Conservation (phyloP, 2,797 vertebrate genomes). For the Columba guinea region DNA sequence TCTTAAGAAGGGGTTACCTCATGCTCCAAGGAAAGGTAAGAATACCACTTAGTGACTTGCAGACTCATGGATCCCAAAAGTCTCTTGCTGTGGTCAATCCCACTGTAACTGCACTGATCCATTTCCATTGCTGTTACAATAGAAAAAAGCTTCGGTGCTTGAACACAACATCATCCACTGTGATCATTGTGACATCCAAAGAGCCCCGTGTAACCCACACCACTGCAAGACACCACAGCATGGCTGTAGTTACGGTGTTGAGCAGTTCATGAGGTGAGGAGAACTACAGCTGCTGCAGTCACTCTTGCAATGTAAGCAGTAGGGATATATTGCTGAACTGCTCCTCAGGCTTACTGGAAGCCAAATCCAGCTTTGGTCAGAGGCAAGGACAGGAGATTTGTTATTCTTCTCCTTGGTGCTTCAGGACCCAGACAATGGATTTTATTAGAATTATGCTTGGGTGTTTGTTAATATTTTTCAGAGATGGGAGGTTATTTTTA, state of each 20-base stretch:
- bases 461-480: not conserved
- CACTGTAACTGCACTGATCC: not conserved
- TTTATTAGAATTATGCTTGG: not conserved
- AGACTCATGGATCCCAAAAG: fast-evolving
- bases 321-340: not conserved
- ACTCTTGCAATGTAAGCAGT: not conserved
- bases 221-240: not conserved
- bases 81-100: not conserved
- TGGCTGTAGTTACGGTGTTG: fast-evolving
- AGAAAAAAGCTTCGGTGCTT: not conserved
- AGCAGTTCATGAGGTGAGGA: fast-evolving
- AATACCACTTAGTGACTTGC: not conserved
- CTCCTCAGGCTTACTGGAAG: not conserved
- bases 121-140: not conserved
- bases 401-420: not conserved
- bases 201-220: not conserved
- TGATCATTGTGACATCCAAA: not conserved
- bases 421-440: not conserved
- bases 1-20: not conserved
- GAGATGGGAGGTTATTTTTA: not conserved
- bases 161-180: fast-evolving
- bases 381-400: not conserved
- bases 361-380: not conserved
- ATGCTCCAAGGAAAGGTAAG: not conserved
- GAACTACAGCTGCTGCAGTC: not conserved